Percentiles rank a stretch among this genome's conserved stretches.
Evolutionary conservation across 2,113 vertebrate genomes (phyloP).

Genomic region (Siniperca chuatsi): DNA sequence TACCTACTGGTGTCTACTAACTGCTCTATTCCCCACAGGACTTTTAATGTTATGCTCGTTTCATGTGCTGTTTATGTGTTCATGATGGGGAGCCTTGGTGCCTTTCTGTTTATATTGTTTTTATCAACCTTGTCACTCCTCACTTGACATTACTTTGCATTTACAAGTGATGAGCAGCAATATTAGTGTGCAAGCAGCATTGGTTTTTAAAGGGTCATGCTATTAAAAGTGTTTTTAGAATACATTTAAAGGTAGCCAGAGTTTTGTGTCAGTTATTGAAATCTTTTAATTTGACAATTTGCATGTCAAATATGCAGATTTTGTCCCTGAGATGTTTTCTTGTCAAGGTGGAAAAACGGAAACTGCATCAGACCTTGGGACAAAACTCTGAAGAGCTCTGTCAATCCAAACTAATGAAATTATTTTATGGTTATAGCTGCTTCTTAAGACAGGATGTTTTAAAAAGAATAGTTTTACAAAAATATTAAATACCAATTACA

Average conservation of each 20-base stretch:
- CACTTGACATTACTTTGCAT: constrained; percentile 18
- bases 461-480: constrained; percentile 3
- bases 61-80: constrained; percentile 49
- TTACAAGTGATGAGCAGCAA: constrained; percentile 10
- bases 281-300: constrained; percentile 47
- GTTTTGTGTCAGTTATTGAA: constrained; percentile 19
- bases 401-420: constrained; percentile 44
- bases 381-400: constrained; percentile 11
- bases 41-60: constrained; percentile 51
- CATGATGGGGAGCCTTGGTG: constrained; percentile 30
- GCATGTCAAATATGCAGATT: constrained; percentile 45
- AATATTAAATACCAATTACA: not conserved
- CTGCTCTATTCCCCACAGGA: constrained; percentile 43
- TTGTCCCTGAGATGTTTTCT: constrained; percentile 37
- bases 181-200: not conserved
- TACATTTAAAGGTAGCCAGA: constrained; percentile 4
- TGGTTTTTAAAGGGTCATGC: constrained; percentile 11
- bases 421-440: not conserved
- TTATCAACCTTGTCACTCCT: constrained; percentile 29
- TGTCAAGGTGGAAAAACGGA: constrained; percentile 23
- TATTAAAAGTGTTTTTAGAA: constrained; percentile 23
- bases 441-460: not conserved
- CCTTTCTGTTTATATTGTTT: constrained; percentile 39
- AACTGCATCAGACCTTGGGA: constrained; percentile 14
- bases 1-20: constrained; percentile 55